Evolutionary conservation across 2,113 vertebrate genomes (phyloP).

Genomic region (Hyperoodon ampullatus): DNA sequence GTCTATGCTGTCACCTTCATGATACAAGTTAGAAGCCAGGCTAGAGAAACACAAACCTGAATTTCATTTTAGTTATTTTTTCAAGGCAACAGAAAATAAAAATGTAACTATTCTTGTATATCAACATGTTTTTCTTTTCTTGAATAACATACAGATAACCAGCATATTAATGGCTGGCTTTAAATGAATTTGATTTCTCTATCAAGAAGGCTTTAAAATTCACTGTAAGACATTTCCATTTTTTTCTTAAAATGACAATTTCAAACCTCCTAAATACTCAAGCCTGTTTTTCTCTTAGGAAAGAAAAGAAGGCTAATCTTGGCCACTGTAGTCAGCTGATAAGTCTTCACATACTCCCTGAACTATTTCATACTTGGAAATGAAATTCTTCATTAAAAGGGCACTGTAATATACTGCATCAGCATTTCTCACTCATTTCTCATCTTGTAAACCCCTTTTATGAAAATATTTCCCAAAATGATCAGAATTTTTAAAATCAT

Average conservation of each 20-base stretch:
- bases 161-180: slow-evolving; percentile 9
- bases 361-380: slow-evolving; percentile 15
- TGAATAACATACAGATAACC: slow-evolving; percentile 7
- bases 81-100: slow-evolving; percentile 45
- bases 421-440: slow-evolving; percentile 23
- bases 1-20: slow-evolving; percentile 10
- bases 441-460: background rate
- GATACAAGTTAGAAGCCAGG: slow-evolving; percentile 35
- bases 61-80: slow-evolving; percentile 34
- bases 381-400: slow-evolving; percentile 17
- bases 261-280: slow-evolving; percentile 3
- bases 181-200: slow-evolving; percentile 20
- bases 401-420: background rate
- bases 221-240: background rate
- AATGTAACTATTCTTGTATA: slow-evolving; percentile 56
- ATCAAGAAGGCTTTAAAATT: slow-evolving; percentile 10
- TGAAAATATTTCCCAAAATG: slow-evolving; percentile 42
- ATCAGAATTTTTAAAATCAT: background rate
- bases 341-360: background rate
- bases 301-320: background rate
- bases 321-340: background rate
- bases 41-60: slow-evolving; percentile 27
- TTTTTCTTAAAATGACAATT: background rate
- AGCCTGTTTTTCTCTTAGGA: background rate
- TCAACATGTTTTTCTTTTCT: slow-evolving; percentile 46